These are phyloP conservation scores for Melanerpes formicivorus DNA, from an alignment of 2,113 vertebrate species.

Conservation along the genomic window DNA sequence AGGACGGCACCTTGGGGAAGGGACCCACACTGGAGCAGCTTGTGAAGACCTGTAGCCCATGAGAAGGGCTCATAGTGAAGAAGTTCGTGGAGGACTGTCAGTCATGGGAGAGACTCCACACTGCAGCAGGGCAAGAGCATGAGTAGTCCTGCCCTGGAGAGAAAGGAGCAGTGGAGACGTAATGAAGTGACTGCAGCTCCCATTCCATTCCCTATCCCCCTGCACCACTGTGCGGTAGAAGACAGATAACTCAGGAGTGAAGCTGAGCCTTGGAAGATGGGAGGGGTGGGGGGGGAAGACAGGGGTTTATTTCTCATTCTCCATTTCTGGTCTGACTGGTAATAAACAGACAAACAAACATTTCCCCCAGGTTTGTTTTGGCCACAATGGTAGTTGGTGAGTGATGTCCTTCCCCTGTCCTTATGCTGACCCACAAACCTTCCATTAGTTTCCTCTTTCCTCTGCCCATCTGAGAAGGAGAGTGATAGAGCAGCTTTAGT, in stretches of 20 bases:
- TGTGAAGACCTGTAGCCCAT: neutral
- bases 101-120: neutral
- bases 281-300: neutral
- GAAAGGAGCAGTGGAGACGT: neutral
- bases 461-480: neutral
- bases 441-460: rapidly evolving
- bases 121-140: neutral
- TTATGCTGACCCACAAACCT: rapidly evolving
- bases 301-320: neutral
- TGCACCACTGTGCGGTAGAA: neutral
- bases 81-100: neutral
- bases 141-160: neutral
- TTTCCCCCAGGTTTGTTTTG: neutral
- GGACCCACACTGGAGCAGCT: neutral
- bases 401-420: neutral
- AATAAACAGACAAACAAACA: neutral
- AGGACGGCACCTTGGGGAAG: neutral
- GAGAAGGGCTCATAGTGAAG: neutral
- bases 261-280: neutral
- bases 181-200: neutral
- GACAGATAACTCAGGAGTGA: neutral
- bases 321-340: neutral
- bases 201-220: neutral
- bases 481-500: neutral
- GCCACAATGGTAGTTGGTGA: too few species aligned